A percentile compares a stretch with the other conserved stretches of the same genome.
Evolutionary conservation across 1,140 invertebrate species (phyloP).

Genomic region (Ylistrum balloti): DNA sequence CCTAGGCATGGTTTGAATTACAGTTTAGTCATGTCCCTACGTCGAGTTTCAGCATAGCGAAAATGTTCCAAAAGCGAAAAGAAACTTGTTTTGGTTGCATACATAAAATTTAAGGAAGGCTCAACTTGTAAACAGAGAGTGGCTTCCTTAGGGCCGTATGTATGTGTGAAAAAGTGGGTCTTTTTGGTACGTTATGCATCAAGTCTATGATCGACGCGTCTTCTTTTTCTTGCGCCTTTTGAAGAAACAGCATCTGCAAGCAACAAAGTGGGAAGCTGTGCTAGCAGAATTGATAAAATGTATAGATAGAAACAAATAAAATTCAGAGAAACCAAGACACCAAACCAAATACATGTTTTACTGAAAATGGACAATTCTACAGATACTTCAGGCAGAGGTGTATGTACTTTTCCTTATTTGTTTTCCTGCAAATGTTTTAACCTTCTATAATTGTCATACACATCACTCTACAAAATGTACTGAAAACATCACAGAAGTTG

Average conservation of each 20-base stretch:
- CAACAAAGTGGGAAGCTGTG: conserved; percentile 68
- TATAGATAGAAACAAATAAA: conserved; percentile 24
- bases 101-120: conserved; percentile 39
- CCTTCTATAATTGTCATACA: neutral
- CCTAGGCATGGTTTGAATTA: neutral
- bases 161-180: conserved; percentile 9
- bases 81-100: neutral
- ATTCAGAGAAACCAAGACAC: conserved; percentile 12
- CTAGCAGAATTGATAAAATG: conserved; percentile 42
- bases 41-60: neutral
- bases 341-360: conserved; percentile 7
- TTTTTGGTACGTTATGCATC: conserved; percentile 44
- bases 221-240: conserved; percentile 97
- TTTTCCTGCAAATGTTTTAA: neutral
- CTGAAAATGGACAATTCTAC: neutral
- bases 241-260: conserved; percentile 96
- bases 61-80: conserved; percentile 40
- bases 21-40: neutral
- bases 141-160: conserved; percentile 46
- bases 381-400: neutral
- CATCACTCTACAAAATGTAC: too few species aligned
- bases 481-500: too few species aligned
- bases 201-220: conserved; percentile 68
- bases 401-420: neutral
- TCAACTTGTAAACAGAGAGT: conserved; percentile 17